Conservation (phyloP, 2,888 invertebrate species). For the Zele albiditarsus region DNA sequence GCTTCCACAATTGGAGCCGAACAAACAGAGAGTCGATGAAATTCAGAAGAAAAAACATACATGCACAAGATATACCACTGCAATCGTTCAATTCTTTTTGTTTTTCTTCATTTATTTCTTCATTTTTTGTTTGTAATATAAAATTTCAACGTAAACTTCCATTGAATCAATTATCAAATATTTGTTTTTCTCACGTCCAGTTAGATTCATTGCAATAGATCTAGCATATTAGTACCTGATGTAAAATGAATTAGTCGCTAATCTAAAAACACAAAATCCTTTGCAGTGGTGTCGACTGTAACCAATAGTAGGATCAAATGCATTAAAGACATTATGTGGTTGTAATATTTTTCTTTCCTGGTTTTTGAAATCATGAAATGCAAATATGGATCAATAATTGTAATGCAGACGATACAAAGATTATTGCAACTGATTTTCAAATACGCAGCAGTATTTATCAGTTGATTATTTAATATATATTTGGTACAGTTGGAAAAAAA, state of each 20-base stretch:
- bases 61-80: slow-evolving; percentile 26
- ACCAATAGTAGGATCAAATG: background rate
- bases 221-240: slow-evolving; percentile 35
- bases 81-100: slow-evolving; percentile 22
- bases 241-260: slow-evolving; percentile 19
- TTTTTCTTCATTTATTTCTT: slow-evolving; percentile 8
- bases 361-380: background rate
- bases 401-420: background rate
- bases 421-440: background rate
- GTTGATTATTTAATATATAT: background rate
- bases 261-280: slow-evolving; percentile 21
- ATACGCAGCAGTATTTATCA: slow-evolving; percentile 1
- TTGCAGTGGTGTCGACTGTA: slow-evolving; percentile 23
- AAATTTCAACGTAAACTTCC: slow-evolving; percentile 20
- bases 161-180: slow-evolving; percentile 17
- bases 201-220: slow-evolving; percentile 23
- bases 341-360: background rate
- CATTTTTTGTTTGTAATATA: slow-evolving; percentile 1
- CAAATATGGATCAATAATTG: background rate
- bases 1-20: slow-evolving; percentile 45
- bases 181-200: slow-evolving; percentile 10
- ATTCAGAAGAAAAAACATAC: background rate
- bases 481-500: background rate
- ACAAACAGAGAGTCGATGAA: slow-evolving; percentile 11
- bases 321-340: slow-evolving; percentile 1